Evolutionary conservation across 2,888 invertebrate species (phyloP), one percentile per base, ranked within the genome.

Genomic region (Dicyrtoma fusca): DNA sequence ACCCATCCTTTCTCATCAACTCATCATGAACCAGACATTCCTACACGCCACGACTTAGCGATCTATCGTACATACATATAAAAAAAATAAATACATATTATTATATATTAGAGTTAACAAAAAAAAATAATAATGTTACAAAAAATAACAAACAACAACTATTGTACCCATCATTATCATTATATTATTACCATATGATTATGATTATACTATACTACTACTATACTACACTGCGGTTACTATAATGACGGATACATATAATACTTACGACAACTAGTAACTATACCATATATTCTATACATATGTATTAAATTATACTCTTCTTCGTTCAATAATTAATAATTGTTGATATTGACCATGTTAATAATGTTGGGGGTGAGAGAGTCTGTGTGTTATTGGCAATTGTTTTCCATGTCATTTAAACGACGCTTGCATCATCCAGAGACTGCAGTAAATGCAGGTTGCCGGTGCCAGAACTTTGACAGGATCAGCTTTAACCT

Each of bases 291-390:
- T 55, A 4, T 55, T 55, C 21, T 23, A 55, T 55, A 23, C 23
- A 21, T 21, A 55, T 44, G 13, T 47, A 23, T 34, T 34, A 34
- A 34, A 21, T 21, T 66, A 66, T 66, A 66, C 53, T 66, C 66
- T 66, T 63, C 62, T 63, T 53, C 19, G 66, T 53, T 53, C 66
- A 66, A 53, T 66, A 66, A 66, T 65, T 53, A 66, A 66, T 66
- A 66, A 53, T 53, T 66, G 66, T 66, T 66, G 66, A 66, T 66
- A 66, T 53, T 66, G 66, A 66, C 53, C 66, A 66, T 66, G 66
- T 53, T 66, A 66, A 66, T 44, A n/a, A 45, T 23, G 17, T 19
- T n/a, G n/a, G n/a, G n/a, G n/a, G n/a, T n/a, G n/a, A n/a, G n/a
- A n/a, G n/a, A n/a, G n/a, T n/a, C n/a, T n/a, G n/a, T n/a, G n/a